Percentiles rank a stretch among this genome's conserved stretches.
Evolutionary conservation across 2,797 vertebrate genomes (phyloP).

Genomic region (Gallirallus australis): DNA sequence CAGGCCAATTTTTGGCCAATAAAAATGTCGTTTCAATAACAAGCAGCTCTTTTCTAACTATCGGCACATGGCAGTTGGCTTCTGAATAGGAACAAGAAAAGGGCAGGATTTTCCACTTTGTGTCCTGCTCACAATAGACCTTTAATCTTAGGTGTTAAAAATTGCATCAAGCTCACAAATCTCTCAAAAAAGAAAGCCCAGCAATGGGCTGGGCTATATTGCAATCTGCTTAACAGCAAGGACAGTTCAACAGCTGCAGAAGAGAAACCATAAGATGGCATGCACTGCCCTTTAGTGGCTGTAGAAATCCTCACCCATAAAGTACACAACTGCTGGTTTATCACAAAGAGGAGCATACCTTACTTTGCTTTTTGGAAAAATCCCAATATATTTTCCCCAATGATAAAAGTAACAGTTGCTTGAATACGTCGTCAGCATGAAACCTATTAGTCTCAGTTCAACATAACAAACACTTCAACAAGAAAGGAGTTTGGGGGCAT

Average conservation of each 20-base stretch:
- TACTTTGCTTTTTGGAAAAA: neutral
- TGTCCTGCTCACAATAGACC: neutral
- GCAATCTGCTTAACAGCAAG: neutral
- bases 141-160: neutral
- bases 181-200: neutral
- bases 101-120: neutral
- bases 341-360: neutral
- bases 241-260: neutral
- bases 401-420: neutral
- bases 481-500: neutral
- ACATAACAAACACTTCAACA: neutral
- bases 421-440: neutral
- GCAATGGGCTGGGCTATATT: neutral
- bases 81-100: neutral
- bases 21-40: neutral
- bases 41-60: neutral
- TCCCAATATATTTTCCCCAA: neutral
- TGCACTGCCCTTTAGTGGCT: conserved; percentile 62
- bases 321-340: neutral
- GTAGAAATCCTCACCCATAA: conserved; percentile 25
- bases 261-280: conserved; percentile 38
- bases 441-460: neutral
- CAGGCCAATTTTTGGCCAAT: neutral
- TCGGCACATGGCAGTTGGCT: neutral
- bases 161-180: neutral